A percentile compares a stretch with the other conserved stretches of the same genome.
These are phyloP conservation scores for Bombycilla garrulus DNA, from an alignment of 2,113 vertebrate genomes.

Conservation along the genomic window DNA sequence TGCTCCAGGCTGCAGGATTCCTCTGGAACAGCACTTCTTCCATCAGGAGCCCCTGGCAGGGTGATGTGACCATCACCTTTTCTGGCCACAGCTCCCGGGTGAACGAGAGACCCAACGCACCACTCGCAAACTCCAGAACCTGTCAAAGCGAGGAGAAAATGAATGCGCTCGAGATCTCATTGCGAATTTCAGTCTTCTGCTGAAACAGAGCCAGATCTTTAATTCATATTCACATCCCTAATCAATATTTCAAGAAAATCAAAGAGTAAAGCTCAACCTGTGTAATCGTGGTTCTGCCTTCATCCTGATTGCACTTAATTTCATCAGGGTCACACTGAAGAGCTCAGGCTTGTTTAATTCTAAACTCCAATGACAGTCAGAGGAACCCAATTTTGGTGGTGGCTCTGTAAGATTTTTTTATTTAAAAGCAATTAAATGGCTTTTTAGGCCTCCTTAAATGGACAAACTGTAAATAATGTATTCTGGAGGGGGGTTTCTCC, in stretches of 20 bases:
- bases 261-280: neutral
- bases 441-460: neutral
- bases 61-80: accelerated
- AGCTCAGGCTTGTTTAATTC: neutral
- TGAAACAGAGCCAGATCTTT: neutral
- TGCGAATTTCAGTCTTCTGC: neutral
- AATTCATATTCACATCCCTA: constrained; percentile 8
- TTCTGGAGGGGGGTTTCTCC: neutral
- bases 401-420: neutral
- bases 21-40: neutral
- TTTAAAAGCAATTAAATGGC: neutral
- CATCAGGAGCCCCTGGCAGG: neutral
- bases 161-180: neutral
- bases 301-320: neutral
- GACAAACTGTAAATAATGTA: neutral
- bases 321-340: neutral
- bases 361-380: neutral
- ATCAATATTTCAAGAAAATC: constrained; percentile 30
- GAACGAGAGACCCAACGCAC: neutral
- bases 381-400: neutral
- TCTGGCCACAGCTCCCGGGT: neutral
- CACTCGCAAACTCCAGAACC: neutral
- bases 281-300: neutral
- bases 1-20: neutral
- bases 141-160: neutral